Evolutionary conservation across 2,797 vertebrate genomes (phyloP), one percentile per base, ranked within the genome.

Genomic region (Labeo calbasu): DNA sequence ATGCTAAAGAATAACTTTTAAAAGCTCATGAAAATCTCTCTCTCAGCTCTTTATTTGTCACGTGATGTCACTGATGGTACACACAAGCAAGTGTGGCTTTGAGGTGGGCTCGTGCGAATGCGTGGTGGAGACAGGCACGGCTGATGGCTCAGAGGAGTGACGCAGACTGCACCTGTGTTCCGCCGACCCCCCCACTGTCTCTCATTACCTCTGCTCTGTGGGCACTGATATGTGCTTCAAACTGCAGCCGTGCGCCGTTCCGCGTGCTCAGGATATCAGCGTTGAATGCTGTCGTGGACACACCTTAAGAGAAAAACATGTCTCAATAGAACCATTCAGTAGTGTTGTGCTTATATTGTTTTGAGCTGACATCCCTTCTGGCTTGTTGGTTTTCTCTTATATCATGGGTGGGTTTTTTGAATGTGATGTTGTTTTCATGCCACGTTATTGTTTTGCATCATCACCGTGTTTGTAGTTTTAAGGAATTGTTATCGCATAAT

Each of bases 91-190:
- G 85, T 91, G 92, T 84, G 92, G 90, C 89, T 93, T 92, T 85
- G 82, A 90, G 70, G 86, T 86, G 82, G 85, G 82, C 87, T 84
- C 83, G 87, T 88, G 91, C 82, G 87, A 89, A 85, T 69, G 77
- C 90, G 87, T 21, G 88, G 89, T 87, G 66, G 83, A 81, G 87
- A 86, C 88, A 86, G 91, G 89, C 86, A 70, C 53, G 78, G 81
- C 76, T 92, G 91, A 90, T 69, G 80, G 87, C 84, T 91, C 89
- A 87, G 86, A 90, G 78, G 82, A 86, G 87, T 87, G 63, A 83
- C 89, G 89, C 91, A 93, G 91, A 88, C 91, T 88, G 85, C 91
- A 91, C 90, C 86, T 92, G 91, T 89, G 73, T 86, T 82, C 84
- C 84, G 79, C 79, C 32, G 23, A 51, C 59, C 77, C 88, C 77